Conservation (phyloP, 2,797 vertebrate genomes). For the Threskiornis aethiopicus region DNA sequence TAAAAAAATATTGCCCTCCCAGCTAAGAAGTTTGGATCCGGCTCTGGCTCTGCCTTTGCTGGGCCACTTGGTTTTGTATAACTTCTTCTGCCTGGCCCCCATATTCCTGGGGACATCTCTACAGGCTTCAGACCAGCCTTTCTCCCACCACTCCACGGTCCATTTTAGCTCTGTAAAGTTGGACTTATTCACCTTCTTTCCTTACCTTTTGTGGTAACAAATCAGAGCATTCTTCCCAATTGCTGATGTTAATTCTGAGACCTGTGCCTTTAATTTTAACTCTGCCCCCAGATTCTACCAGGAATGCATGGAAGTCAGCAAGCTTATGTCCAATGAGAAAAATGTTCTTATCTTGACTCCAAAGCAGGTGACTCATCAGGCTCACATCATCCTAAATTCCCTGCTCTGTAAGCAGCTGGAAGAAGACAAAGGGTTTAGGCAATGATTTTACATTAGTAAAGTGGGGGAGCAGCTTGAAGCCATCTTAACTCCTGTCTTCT, state of each 20-base stretch:
- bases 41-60: not conserved
- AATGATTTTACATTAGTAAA: not conserved
- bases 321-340: not conserved
- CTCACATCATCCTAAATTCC: not conserved
- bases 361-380: not conserved
- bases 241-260: not conserved
- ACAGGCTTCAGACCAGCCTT: not conserved
- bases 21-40: not conserved
- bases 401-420: not conserved
- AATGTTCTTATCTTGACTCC: not conserved
- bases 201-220: not conserved
- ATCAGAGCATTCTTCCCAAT: not conserved
- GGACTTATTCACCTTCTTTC: not conserved
- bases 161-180: not conserved
- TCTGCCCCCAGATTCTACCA: not conserved
- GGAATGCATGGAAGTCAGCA: not conserved
- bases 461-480: not conserved
- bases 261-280: not conserved
- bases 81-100: not conserved
- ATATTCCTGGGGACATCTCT: not conserved
- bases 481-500: not conserved
- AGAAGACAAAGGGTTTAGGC: not conserved
- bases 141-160: not conserved
- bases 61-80: not conserved
- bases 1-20: not conserved